Conservation (phyloP, 1,140 invertebrate species). For the Diploscapter pachys region DNA sequence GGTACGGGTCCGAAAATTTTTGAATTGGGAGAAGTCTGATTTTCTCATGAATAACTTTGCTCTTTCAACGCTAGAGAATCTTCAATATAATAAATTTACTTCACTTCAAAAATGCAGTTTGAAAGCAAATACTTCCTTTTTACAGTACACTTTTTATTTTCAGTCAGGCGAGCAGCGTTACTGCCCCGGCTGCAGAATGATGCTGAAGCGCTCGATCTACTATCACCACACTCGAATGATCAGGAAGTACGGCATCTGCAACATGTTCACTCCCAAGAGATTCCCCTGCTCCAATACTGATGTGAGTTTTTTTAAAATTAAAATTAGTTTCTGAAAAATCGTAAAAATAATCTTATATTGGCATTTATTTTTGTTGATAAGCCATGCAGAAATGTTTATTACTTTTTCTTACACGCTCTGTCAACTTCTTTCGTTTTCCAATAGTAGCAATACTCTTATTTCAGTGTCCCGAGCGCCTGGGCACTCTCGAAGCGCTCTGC, state of each 20-base stretch:
- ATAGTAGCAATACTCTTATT: slow-evolving; percentile 4
- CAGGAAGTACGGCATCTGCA: slow-evolving; percentile 26
- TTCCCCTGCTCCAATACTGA: slow-evolving; percentile 18
- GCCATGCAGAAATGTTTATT: too few species aligned
- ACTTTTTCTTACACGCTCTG: too few species aligned
- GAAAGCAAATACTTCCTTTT: too few species aligned
- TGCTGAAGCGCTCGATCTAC: slow-evolving; percentile 22
- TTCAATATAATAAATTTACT: too few species aligned
- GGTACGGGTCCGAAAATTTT: too few species aligned
- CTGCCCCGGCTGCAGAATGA: slow-evolving; percentile 26
- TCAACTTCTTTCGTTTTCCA: too few species aligned
- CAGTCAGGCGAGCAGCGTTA: not conserved
- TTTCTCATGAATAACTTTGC: too few species aligned
- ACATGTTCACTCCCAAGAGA: slow-evolving; percentile 27
- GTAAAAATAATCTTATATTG: not conserved
- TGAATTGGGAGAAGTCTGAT: too few species aligned
- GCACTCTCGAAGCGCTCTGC: slow-evolving; percentile 28
- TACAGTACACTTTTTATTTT: too few species aligned
- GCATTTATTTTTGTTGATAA: too few species aligned
- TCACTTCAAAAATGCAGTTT: too few species aligned
- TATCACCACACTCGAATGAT: slow-evolving; percentile 35
- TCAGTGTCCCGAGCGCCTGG: slow-evolving; percentile 27
- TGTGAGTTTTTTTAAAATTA: slow-evolving; percentile 1
- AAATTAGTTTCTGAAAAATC: not conserved
- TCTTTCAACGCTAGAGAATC: too few species aligned